A percentile compares a stretch with the other conserved stretches of the same genome.
phyloP scores from a whole-genome alignment of 1,140 invertebrate species.

The Drosophila neocordata region DNA sequence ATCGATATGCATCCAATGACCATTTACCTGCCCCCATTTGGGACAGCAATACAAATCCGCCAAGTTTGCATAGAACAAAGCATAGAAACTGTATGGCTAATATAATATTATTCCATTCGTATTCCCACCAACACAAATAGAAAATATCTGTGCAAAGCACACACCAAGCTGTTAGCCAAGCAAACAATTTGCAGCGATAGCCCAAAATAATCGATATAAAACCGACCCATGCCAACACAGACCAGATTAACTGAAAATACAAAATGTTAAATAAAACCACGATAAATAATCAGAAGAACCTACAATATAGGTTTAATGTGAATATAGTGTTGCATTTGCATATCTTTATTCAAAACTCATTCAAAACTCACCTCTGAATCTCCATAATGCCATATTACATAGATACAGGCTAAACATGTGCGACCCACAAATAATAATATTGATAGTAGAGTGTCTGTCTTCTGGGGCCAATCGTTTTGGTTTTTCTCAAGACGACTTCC shows the following conservation, averaged over 20 bases:
- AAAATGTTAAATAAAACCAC: background rate
- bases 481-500: background rate
- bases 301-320: too few species aligned
- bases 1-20: conserved; percentile 38
- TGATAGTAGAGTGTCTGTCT: background rate
- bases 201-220: conserved; percentile 22
- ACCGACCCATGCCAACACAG: background rate
- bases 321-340: too few species aligned
- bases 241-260: background rate
- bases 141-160: conserved; percentile 25
- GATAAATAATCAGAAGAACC: too few species aligned
- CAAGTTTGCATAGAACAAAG: conserved; percentile 27
- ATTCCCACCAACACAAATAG: conserved; percentile 17
- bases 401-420: conserved; percentile 25
- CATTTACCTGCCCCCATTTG: conserved; percentile 51
- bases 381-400: conserved; percentile 29
- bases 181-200: conserved; percentile 13
- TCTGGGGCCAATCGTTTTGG: background rate
- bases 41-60: conserved; percentile 38
- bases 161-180: conserved; percentile 1
- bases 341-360: too few species aligned
- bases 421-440: conserved; percentile 30
- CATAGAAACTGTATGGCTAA: conserved; percentile 33
- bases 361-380: conserved; percentile 1
- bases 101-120: conserved; percentile 45